Base-by-base conservation (phyloP, 2,113 vertebrate species). In the Talpa occidentalis region DNA sequence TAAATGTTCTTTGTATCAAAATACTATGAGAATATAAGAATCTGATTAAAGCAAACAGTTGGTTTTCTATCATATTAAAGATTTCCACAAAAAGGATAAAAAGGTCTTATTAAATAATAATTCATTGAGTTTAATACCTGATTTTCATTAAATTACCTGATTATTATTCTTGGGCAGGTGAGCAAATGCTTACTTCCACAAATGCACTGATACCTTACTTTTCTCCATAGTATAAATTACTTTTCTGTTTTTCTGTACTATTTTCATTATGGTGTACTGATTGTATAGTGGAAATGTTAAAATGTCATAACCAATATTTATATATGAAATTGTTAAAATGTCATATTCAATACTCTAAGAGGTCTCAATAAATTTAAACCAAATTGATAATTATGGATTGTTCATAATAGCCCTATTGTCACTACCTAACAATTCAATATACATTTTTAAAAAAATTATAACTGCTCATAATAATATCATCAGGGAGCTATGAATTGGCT, bases 261-360 rank as follows among this genome's bases (percentile, higher is more conserved):
- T 80, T 87, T 84, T 69, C 76, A 83, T 93, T 77, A 47, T 2
- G 37, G 9, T 60, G 66, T 35, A 44, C 60, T 94, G 44, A 84
- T 66, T 93, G 19, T 85, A 80, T 52, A 94, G 52, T 2, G 91
- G 82, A 88, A 78, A 74, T 66, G 47, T 85, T 93, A 77, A 88
- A 93, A 78, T 83, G 22, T 19, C 91, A 72, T 95, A 88, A 10
- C 6, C 52, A 76, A 37, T 64, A 70, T 96, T 81, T 62, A 42
- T 49, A 88, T 67, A 88, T 81, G 49, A 78, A 90, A 74, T 64
- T 95, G 44, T 74, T 88, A 93, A 78, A 90, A 42, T 44, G 30
- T 10, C 44, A 69, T 67, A 77, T 76, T 82, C 54, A 64, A 47
- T 91, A 74, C 35, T 83, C 49, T 64, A 44, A 94, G 26, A 90